phyloP scores from a whole-genome alignment of 2,797 vertebrate species.

The Clarias fuscus region DNA sequence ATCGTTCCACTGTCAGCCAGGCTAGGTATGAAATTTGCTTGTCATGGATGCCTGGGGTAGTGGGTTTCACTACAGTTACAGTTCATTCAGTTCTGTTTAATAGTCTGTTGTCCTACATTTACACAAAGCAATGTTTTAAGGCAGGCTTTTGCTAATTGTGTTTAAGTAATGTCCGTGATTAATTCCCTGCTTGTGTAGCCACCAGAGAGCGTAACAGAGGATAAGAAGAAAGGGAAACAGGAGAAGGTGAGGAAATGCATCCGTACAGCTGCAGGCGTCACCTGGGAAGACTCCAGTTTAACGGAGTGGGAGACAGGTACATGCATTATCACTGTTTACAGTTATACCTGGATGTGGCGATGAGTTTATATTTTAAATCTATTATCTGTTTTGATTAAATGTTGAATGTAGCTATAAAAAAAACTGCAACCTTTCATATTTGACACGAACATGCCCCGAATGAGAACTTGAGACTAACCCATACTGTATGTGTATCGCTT shows the following conservation, averaged over 20 bases:
- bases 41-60: neutral
- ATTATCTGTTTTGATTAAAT: neutral
- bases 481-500: neutral
- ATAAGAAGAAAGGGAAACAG: constrained; percentile 82
- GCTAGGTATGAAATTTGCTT: neutral
- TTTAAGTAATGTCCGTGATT: neutral
- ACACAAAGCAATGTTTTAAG: neutral
- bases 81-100: neutral
- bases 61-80: neutral
- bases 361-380: neutral
- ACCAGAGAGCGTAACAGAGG: constrained; percentile 77
- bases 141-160: neutral
- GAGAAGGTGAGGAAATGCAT: constrained; percentile 90
- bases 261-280: constrained; percentile 85
- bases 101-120: neutral
- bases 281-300: constrained; percentile 88
- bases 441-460: neutral
- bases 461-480: neutral
- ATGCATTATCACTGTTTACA: neutral
- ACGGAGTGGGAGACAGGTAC: constrained; percentile 88
- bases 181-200: constrained; percentile 61
- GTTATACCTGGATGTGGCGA: neutral
- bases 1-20: neutral
- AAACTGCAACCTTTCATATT: neutral
- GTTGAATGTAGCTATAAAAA: neutral